These are phyloP conservation scores for Diabrotica virgifera DNA, from an alignment of 1,140 invertebrate genomes.

Conservation along the genomic window DNA sequence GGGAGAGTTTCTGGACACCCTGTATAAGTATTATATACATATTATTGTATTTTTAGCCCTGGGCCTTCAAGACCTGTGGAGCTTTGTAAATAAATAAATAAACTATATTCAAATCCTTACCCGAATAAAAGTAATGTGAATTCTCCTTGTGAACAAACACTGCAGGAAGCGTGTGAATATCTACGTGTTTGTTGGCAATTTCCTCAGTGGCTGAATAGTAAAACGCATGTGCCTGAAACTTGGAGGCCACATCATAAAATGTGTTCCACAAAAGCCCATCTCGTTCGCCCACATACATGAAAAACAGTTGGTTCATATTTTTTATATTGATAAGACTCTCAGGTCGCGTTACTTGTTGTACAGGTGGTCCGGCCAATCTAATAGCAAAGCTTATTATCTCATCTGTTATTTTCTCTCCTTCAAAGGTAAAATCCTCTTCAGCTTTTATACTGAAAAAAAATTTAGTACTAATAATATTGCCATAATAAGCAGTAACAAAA, in stretches of 20 bases:
- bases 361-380: slow-evolving; percentile 82
- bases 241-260: slow-evolving; percentile 70
- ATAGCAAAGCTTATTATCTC: slow-evolving; percentile 92
- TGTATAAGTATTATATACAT: no score
- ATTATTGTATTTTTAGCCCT: no score
- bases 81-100: no score
- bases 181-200: slow-evolving; percentile 65
- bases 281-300: slow-evolving; percentile 79
- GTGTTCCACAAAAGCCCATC: slow-evolving; percentile 74
- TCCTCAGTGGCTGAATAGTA: slow-evolving; percentile 76
- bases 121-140: slow-evolving; percentile 67
- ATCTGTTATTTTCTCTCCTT: slow-evolving; percentile 86
- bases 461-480: no score
- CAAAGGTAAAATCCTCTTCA: slow-evolving; percentile 74
- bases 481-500: no score
- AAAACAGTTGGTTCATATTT: slow-evolving; percentile 76
- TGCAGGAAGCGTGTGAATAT: slow-evolving; percentile 62
- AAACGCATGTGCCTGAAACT: slow-evolving; percentile 79
- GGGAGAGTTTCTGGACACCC: no score
- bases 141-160: slow-evolving; percentile 86
- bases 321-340: slow-evolving; percentile 77
- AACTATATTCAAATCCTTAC: slow-evolving; percentile 49
- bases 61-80: no score
- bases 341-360: slow-evolving; percentile 73
- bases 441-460: slow-evolving; percentile 77